These are phyloP conservation scores for Cetonia aurata DNA, from an alignment of 2,888 invertebrate genomes.

Conservation along the genomic window DNA sequence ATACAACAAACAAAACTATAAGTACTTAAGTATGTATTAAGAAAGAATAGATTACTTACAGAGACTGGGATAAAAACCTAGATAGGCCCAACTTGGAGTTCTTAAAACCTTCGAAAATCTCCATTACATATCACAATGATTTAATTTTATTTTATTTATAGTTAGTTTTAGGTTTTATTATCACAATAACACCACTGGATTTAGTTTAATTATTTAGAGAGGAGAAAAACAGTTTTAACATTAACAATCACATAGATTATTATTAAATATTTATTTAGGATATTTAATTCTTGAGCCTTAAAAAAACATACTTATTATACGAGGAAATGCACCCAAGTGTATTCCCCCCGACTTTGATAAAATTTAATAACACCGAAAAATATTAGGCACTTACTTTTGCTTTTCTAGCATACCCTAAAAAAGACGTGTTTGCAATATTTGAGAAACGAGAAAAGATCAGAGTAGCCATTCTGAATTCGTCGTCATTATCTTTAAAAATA, in stretches of 20 bases:
- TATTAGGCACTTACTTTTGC: too few species aligned
- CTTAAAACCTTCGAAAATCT: constrained; percentile 79
- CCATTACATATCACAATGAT: constrained; percentile 46
- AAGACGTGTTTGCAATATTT: too few species aligned
- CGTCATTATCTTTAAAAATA: too few species aligned
- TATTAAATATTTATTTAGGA: constrained; percentile 9
- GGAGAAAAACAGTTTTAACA: not conserved
- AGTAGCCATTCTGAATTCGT: too few species aligned
- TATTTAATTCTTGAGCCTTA: constrained; percentile 1
- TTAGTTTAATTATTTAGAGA: not conserved
- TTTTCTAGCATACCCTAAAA: too few species aligned
- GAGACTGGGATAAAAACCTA: constrained; percentile 80
- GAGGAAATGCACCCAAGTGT: too few species aligned
- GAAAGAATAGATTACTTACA: constrained; percentile 72
- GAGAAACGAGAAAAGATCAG: too few species aligned
- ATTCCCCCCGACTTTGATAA: too few species aligned
- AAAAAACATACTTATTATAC: not conserved
- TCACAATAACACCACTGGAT: constrained; percentile 2
- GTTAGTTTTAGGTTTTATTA: not conserved
- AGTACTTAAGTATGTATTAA: too few species aligned
- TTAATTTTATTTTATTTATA: not conserved
- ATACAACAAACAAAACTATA: too few species aligned
- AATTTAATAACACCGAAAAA: too few species aligned
- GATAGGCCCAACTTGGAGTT: constrained; percentile 80
- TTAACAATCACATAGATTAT: not conserved